Base-by-base conservation (phyloP, 2,888 invertebrate genomes). In the Antheraea yamamai region DNA sequence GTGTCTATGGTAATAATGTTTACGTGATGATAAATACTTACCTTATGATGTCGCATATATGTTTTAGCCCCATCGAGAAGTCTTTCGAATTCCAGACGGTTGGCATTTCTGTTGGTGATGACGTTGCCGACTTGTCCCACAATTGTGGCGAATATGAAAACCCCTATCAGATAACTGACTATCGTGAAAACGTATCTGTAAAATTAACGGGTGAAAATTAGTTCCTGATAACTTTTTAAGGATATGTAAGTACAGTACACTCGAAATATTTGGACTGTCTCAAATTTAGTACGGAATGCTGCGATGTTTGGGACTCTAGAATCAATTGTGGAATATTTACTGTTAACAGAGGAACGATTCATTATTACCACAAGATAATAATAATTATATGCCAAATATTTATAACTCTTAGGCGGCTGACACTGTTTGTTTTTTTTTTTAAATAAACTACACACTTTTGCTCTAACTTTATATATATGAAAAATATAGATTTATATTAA, bases 121-220 rank as follows among this genome's bases (percentile, higher is more conserved):
- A 99, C 99, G 92, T 99, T 99, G 81, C 99, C 99, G 75, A 99
- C 99, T 96, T 99, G 99, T 74, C 99, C 99, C 79, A 99, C 99
- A 88, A 99, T 99, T 74, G 99, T 99, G 76, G 99, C 99, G 93
- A 99, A 99, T 92, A 99, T 98, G 95, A 99, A 99, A 81, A 99
- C 99, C 82, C 99, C 99, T 88, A 99, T 99, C 88, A 99, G 96
- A 95, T 99, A 99, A 94, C 99, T 99, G 88, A 98, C 97, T 89
- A 99, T 99, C 81, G 99, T 99, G 95, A 99, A 99, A 89, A 98
- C 96, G 93, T 99, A 99, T 95, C 99, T 99, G 96, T 76, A 96
- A 95, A 82, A 83, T 77, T 82, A 73, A 39, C n/a, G 7, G 12
- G 12, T 39, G 23, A 70, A 70, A 39, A 39, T 30, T 26, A 66